These are phyloP conservation scores for Morone saxatilis DNA, from an alignment of 2,113 vertebrate genomes.

Conservation along the genomic window DNA sequence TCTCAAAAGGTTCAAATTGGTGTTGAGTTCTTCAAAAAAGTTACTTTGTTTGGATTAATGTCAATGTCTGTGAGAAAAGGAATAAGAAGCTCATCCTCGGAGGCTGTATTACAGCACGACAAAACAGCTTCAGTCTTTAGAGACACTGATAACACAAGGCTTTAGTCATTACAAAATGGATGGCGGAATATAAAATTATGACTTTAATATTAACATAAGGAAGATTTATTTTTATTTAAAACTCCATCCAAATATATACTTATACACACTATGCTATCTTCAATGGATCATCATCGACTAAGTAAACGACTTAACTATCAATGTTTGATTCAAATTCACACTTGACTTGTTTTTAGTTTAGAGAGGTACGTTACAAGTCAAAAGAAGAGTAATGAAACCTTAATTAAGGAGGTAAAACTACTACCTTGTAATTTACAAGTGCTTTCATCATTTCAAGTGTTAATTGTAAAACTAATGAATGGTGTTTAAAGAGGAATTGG, in stretches of 20 bases:
- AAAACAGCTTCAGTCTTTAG: constrained; percentile 19
- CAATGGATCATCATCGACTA: constrained; percentile 28
- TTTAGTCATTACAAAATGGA: neutral
- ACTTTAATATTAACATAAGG: neutral
- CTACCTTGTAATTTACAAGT: constrained; percentile 50
- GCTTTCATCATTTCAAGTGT: constrained; percentile 69
- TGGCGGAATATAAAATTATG: neutral
- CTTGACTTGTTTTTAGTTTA: constrained; percentile 24
- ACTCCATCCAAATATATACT: constrained; percentile 74
- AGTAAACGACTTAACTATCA: constrained; percentile 17
- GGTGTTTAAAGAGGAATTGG: neutral
- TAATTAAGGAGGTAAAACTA: constrained; percentile 36
- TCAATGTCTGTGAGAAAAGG: constrained; percentile 20
- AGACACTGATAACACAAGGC: constrained; percentile 7
- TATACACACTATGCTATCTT: constrained; percentile 56
- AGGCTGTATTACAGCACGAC: constrained; percentile 18
- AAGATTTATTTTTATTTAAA: neutral
- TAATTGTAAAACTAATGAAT: constrained; percentile 1
- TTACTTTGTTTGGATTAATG: constrained; percentile 36
- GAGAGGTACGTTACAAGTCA: neutral
- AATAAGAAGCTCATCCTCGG: neutral
- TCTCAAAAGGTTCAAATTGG: constrained; percentile 5
- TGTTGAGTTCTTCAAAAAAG: constrained; percentile 29
- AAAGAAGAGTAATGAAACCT: neutral
- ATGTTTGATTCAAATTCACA: constrained; percentile 40